Conservation (phyloP, 2,797 vertebrate species). For the Erethizon dorsatum region DNA sequence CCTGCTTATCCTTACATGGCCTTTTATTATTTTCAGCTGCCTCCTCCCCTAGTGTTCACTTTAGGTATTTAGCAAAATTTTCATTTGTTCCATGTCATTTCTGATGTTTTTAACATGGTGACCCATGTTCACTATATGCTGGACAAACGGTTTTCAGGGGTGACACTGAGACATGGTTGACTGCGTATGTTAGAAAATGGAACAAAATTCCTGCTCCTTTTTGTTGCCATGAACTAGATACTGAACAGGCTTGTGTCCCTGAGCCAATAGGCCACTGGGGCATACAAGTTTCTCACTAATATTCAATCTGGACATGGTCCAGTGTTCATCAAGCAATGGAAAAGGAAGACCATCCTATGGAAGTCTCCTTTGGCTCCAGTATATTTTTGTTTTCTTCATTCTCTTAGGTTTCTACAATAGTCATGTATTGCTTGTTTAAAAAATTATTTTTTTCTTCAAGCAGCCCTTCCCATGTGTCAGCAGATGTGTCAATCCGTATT, state of each 20-base stretch:
- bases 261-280: slow-evolving; percentile 93
- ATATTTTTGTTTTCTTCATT: slow-evolving; percentile 67
- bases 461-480: not conserved
- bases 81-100: slow-evolving; percentile 95
- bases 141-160: slow-evolving; percentile 96
- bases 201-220: slow-evolving; percentile 95
- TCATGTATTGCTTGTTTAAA: not conserved
- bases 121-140: slow-evolving; percentile 96
- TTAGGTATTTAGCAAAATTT: slow-evolving; percentile 95
- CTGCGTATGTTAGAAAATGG: slow-evolving; percentile 95
- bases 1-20: slow-evolving; percentile 96
- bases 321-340: slow-evolving; percentile 93
- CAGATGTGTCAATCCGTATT: not conserved
- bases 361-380: slow-evolving; percentile 90
- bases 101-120: slow-evolving; percentile 96
- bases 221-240: slow-evolving; percentile 95
- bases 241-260: slow-evolving; percentile 94
- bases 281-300: slow-evolving; percentile 93
- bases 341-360: slow-evolving; percentile 89
- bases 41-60: slow-evolving; percentile 95
- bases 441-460: not conserved
- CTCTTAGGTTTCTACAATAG: not conserved
- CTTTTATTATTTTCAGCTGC: slow-evolving; percentile 96
- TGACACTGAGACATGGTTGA: slow-evolving; percentile 90
- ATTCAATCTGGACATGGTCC: slow-evolving; percentile 94